Evolutionary conservation across 2,113 vertebrate genomes (phyloP).

Genomic region (Neotragus pygmaeus): DNA sequence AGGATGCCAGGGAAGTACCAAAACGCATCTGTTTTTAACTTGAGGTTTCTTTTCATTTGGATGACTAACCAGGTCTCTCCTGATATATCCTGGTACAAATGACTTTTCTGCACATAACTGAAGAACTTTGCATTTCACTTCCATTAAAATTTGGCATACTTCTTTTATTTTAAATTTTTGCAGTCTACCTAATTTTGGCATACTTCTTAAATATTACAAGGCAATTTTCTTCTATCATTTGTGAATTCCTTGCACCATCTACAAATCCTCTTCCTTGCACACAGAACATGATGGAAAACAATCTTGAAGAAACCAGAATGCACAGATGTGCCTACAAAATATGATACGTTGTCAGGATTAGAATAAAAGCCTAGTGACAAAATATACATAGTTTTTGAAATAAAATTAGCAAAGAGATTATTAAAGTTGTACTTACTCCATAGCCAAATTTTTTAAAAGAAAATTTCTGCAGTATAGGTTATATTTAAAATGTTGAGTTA

Average conservation of each 20-base stretch:
- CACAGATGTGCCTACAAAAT: background rate
- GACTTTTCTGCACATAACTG: background rate
- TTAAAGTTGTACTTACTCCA: background rate
- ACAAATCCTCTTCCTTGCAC: background rate
- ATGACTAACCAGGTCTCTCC: background rate
- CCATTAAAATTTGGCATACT: background rate
- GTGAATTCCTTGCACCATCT: background rate
- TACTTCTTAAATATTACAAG: background rate
- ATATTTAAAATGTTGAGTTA: background rate
- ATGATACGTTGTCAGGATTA: background rate
- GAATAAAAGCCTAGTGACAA: background rate
- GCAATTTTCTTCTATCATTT: background rate
- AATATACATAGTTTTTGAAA: background rate
- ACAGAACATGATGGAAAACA: background rate
- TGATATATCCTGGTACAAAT: background rate
- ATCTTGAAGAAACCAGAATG: background rate
- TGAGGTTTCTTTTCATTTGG: background rate
- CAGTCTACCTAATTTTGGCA: background rate
- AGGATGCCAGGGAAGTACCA: background rate
- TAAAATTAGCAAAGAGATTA: background rate
- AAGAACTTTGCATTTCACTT: background rate
- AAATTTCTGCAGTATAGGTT: background rate
- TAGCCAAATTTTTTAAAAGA: background rate
- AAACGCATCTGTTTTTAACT: background rate
- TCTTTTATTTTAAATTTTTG: background rate